Evolutionary conservation across 2,888 invertebrate species (phyloP).

Genomic region (Chrysolina oricalcia): DNA sequence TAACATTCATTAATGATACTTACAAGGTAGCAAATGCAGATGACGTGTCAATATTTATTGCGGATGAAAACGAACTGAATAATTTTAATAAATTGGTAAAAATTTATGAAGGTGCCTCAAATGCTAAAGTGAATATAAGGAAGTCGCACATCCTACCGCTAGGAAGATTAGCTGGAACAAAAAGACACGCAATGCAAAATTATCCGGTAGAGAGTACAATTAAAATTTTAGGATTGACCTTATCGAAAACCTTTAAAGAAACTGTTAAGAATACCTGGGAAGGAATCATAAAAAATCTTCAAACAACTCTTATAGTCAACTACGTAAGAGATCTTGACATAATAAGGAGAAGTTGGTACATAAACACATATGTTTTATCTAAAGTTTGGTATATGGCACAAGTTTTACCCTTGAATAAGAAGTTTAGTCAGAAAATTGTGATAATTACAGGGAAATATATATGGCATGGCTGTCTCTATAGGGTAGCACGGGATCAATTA

Average conservation of each 20-base stretch:
- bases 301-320: not conserved
- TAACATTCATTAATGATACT: too few species aligned
- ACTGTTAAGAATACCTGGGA: not conserved
- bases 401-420: not conserved
- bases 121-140: constrained; percentile 10
- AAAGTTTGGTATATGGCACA: not conserved
- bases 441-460: not conserved
- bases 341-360: not conserved
- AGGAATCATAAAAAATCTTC: not conserved
- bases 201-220: not conserved
- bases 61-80: not conserved
- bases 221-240: too few species aligned
- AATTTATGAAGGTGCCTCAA: constrained; percentile 1
- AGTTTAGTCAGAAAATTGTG: not conserved
- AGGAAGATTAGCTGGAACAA: too few species aligned
- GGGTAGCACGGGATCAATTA: too few species aligned
- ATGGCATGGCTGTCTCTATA: not conserved
- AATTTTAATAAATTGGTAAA: not conserved
- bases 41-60: too few species aligned
- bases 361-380: not conserved
- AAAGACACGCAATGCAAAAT: too few species aligned
- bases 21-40: too few species aligned
- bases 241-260: not conserved
- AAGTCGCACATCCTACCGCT: too few species aligned
- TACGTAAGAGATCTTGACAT: constrained; percentile 5